Percentiles rank a stretch among this genome's conserved stretches.
phyloP scores from a whole-genome alignment of 2,888 invertebrate genomes.

The Odontocolon sp. region DNA sequence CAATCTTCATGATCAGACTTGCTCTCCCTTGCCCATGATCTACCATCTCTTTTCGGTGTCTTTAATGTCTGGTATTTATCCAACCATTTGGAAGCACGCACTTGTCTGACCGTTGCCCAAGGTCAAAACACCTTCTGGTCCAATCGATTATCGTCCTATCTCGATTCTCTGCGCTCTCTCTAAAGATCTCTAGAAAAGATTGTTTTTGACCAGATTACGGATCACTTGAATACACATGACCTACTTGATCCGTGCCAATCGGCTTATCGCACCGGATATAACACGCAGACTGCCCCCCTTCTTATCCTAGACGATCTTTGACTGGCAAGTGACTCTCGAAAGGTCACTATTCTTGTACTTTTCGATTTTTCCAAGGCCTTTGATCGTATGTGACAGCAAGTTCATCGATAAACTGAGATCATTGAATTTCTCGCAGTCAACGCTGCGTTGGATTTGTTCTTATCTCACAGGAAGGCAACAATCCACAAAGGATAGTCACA shows the following conservation, averaged over 20 bases:
- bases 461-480: conserved; percentile 24
- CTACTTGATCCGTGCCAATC: conserved; percentile 66
- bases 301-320: conserved; percentile 66
- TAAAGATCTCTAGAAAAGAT: conserved; percentile 62
- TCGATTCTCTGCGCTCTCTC: conserved; percentile 61
- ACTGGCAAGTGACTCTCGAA: conserved; percentile 59
- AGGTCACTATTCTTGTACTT: conserved; percentile 60
- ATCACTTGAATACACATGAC: conserved; percentile 59
- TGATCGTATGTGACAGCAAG: conserved; percentile 62
- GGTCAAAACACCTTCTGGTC: conserved; percentile 29
- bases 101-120: conserved; percentile 65
- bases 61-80: conserved; percentile 45
- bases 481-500: neutral
- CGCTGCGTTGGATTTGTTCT: conserved; percentile 70
- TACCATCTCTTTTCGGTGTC: neutral
- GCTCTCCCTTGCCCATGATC: conserved; percentile 1
- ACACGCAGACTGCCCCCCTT: conserved; percentile 67
- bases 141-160: conserved; percentile 66
- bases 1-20: neutral
- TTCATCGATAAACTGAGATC: conserved; percentile 58
- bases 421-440: conserved; percentile 78
- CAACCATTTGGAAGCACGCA: conserved; percentile 65
- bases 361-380: conserved; percentile 72
- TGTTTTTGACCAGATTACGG: conserved; percentile 56
- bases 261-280: conserved; percentile 64